Evolutionary conservation across 2,797 vertebrate species (phyloP).

Genomic region (Arnoldichthys spilopterus): DNA sequence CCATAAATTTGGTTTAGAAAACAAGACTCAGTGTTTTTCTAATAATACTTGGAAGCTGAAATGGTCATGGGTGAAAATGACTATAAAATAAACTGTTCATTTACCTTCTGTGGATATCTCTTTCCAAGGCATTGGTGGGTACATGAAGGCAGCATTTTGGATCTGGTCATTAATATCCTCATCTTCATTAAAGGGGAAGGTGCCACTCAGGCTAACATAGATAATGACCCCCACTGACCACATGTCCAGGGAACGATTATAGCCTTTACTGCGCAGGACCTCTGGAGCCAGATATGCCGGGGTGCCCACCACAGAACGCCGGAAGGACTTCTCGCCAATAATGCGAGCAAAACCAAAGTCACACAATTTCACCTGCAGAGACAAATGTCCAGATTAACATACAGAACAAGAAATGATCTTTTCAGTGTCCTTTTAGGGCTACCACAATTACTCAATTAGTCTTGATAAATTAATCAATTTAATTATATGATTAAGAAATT

Average conservation of each 20-base stretch:
- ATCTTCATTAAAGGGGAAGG: conserved; percentile 97
- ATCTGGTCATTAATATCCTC: conserved; percentile 99
- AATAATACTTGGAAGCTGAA: too few species aligned
- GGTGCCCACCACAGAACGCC: conserved; percentile 96
- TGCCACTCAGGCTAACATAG: conserved; percentile 96
- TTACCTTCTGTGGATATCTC: conserved; percentile 95
- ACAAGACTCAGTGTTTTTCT: too few species aligned
- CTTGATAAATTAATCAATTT: not conserved
- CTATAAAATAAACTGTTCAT: not conserved
- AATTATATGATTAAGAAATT: too few species aligned
- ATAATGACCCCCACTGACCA: conserved; percentile 98
- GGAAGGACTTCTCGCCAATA: conserved; percentile 97
- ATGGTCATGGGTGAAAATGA: too few species aligned
- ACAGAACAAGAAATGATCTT: not conserved
- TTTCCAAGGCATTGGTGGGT: conserved; percentile 94
- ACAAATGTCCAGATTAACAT: not conserved
- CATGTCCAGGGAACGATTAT: conserved; percentile 98
- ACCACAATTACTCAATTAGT: too few species aligned
- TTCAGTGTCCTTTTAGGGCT: not conserved
- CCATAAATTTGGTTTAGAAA: too few species aligned
- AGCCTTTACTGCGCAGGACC: conserved; percentile 95
- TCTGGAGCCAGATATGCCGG: conserved; percentile 95
- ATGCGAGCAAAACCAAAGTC: conserved; percentile 98
- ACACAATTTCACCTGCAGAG: conserved; percentile 91
- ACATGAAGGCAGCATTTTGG: conserved; percentile 98